These are phyloP conservation scores for Lota lota DNA, from an alignment of 2,113 vertebrate genomes.

Conservation along the genomic window DNA sequence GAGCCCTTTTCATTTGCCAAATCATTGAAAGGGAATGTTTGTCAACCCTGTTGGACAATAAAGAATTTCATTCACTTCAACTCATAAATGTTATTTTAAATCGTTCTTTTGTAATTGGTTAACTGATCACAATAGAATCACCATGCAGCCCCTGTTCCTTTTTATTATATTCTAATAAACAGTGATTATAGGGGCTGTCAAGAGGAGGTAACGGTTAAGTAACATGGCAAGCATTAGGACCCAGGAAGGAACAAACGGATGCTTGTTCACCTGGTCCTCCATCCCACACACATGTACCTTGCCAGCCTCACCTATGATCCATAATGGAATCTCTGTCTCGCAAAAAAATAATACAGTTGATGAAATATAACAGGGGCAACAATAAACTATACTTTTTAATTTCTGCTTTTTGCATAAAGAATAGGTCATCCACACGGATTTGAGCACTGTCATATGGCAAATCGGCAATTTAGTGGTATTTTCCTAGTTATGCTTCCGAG, in stretches of 20 bases:
- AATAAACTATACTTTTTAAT: neutral
- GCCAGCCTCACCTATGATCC: constrained; percentile 38
- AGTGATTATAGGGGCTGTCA: too few relatives aligned
- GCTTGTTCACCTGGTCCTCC: constrained; percentile 61
- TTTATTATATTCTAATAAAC: too few relatives aligned
- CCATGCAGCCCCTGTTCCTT: too few relatives aligned
- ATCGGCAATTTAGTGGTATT: neutral
- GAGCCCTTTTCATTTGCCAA: constrained; percentile 26
- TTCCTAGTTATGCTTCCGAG: neutral
- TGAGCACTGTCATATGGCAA: neutral
- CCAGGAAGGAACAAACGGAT: constrained; percentile 45
- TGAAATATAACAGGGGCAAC: neutral
- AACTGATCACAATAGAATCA: too few relatives aligned
- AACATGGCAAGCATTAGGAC: constrained; percentile 17
- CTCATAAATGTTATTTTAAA: too few relatives aligned
- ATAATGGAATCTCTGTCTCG: constrained; percentile 11
- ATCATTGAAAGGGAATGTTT: too few relatives aligned
- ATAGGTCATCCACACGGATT: neutral
- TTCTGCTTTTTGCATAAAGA: neutral
- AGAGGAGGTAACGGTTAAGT: too few relatives aligned
- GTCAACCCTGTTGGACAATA: too few relatives aligned
- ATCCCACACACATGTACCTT: constrained; percentile 52
- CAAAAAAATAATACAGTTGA: neutral
- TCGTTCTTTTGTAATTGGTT: too few relatives aligned
- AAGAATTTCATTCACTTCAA: too few relatives aligned